phyloP scores from a whole-genome alignment of 2,888 invertebrate species.

The Acrocera orbiculus region DNA sequence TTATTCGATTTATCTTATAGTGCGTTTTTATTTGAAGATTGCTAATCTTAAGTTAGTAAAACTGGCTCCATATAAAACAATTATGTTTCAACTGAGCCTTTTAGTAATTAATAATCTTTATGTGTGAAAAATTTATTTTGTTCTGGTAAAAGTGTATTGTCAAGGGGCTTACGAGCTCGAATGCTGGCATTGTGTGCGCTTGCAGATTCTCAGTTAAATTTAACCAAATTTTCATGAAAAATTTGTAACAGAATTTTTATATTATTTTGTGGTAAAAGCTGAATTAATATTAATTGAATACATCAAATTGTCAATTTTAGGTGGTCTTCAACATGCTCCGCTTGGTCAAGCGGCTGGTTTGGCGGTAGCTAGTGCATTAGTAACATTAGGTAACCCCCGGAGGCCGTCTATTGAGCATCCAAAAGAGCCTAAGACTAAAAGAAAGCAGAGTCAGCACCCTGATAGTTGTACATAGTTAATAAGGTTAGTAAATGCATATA shows the following conservation, averaged over 20 bases:
- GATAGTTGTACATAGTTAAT: conserved; percentile 32
- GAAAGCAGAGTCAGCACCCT: conserved; percentile 52
- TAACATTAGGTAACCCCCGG: conserved; percentile 68
- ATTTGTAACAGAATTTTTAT: background rate
- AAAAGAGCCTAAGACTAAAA: conserved; percentile 32
- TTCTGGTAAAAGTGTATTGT: too few relatives aligned
- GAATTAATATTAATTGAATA: background rate
- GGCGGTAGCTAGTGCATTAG: conserved; percentile 77
- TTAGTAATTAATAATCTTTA: too few relatives aligned
- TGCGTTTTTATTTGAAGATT: too few relatives aligned
- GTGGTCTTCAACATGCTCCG: conserved; percentile 68
- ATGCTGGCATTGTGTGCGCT: background rate
- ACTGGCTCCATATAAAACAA: too few relatives aligned
- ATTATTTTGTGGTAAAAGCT: background rate
- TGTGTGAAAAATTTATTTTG: too few relatives aligned
- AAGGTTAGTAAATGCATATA: conserved; percentile 11
- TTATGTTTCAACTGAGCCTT: too few relatives aligned
- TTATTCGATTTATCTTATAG: too few relatives aligned
- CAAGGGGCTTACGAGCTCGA: too few relatives aligned
- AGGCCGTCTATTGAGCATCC: conserved; percentile 48
- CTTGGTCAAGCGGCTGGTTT: conserved; percentile 65
- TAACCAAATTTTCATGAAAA: background rate
- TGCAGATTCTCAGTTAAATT: background rate
- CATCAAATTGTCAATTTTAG: conserved; percentile 21
- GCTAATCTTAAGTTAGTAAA: too few relatives aligned